Evolutionary conservation across 2,888 invertebrate species (phyloP).

Genomic region (Bembecia ichneumoniformis): DNA sequence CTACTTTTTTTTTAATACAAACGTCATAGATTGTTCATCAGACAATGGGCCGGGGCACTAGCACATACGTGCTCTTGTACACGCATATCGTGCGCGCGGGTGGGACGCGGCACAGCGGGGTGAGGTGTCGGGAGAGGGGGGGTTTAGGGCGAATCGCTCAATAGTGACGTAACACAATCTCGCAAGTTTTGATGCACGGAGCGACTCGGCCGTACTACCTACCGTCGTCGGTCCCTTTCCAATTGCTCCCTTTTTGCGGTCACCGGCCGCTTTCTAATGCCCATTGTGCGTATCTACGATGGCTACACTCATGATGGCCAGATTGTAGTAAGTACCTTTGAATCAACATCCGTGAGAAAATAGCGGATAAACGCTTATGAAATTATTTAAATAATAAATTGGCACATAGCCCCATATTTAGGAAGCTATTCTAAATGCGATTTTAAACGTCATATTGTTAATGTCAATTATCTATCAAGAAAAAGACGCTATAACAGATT

Average conservation of each 20-base stretch:
- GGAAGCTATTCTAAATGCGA: too few relatives aligned
- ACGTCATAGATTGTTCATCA: constrained; percentile 10
- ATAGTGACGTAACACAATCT: constrained; percentile 61
- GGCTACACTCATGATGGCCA: constrained; percentile 25
- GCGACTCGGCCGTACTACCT: constrained; percentile 8
- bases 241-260: constrained; percentile 64
- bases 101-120: constrained; percentile 6
- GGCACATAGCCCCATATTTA: too few relatives aligned
- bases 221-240: constrained; percentile 51
- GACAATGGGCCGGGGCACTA: not conserved
- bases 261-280: constrained; percentile 64
- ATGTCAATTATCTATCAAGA: too few relatives aligned
- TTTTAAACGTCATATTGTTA: too few relatives aligned
- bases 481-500: too few relatives aligned
- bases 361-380: not conserved
- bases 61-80: constrained; percentile 15
- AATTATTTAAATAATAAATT: too few relatives aligned
- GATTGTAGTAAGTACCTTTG: constrained; percentile 29
- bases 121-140: not conserved
- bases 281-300: constrained; percentile 50
- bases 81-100: constrained; percentile 18
- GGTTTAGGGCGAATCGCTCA: constrained; percentile 32
- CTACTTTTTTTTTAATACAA: constrained; percentile 1
- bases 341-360: constrained; percentile 61
- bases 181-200: constrained; percentile 32